These are phyloP conservation scores for Aphelocoma coerulescens DNA, from an alignment of 2,113 vertebrate genomes.

Conservation along the genomic window DNA sequence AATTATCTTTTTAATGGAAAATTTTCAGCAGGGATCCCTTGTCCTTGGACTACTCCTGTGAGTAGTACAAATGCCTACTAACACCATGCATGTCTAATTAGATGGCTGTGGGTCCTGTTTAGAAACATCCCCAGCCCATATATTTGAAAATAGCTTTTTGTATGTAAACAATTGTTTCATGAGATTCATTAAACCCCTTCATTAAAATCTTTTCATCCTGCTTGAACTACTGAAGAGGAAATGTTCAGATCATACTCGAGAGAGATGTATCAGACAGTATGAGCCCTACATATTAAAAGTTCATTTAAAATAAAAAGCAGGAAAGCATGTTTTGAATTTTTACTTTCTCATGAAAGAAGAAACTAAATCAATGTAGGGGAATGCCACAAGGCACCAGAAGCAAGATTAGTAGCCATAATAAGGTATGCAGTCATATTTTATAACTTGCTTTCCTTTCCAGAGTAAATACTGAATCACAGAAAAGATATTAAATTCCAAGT, in stretches of 20 bases:
- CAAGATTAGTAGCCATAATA: background rate
- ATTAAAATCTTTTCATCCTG: background rate
- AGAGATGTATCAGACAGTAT: background rate
- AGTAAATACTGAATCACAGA: background rate
- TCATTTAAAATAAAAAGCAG: background rate
- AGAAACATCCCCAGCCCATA: background rate
- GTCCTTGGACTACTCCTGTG: background rate
- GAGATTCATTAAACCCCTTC: background rate
- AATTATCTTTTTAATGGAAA: constrained; percentile 51
- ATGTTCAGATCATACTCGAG: background rate
- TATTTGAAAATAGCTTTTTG: background rate
- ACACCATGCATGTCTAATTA: constrained; percentile 1
- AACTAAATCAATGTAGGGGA: background rate
- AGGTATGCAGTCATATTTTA: background rate
- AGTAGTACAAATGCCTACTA: background rate
- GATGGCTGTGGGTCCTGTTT: background rate
- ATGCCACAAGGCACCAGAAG: background rate
- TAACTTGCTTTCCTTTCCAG: background rate
- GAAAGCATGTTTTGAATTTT: background rate
- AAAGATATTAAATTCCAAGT: background rate
- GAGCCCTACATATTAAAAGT: background rate
- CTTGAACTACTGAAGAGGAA: background rate
- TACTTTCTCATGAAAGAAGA: background rate
- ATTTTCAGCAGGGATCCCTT: constrained; percentile 37
- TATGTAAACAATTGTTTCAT: background rate